Percentiles rank a stretch among this genome's conserved stretches.
Conservation (phyloP, 2,888 invertebrate genomes). For the Stenodema calcarata region DNA sequence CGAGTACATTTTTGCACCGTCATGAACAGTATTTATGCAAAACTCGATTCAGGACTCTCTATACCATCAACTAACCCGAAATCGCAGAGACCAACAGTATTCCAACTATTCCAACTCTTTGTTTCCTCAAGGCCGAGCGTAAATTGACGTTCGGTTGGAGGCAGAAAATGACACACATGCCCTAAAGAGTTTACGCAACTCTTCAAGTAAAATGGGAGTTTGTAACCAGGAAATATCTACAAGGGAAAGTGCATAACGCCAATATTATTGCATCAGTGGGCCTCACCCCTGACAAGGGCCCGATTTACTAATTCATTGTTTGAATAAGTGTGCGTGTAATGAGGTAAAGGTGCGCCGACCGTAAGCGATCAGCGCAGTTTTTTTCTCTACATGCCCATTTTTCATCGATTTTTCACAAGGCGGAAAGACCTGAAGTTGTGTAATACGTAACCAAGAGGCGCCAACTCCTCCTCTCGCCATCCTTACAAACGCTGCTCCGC, state of each 20-base stretch:
- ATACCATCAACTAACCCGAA: no score
- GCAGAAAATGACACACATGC: not conserved
- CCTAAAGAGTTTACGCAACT: not conserved
- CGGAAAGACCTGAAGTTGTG: not conserved
- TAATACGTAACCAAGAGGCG: not conserved
- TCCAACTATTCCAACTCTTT: no score
- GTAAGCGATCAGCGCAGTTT: not conserved
- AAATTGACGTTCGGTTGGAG: not conserved
- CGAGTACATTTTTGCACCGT: no score
- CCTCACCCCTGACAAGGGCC: not conserved
- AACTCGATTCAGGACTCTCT: no score
- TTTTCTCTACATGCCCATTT: not conserved
- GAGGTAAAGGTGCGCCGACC: not conserved
- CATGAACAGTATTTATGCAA: no score
- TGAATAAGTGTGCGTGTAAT: not conserved
- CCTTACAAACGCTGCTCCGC: not conserved
- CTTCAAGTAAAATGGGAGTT: not conserved
- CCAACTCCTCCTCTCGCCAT: not conserved
- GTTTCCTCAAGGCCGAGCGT: not conserved
- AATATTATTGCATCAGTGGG: constrained; percentile 2
- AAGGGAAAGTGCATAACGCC: not conserved
- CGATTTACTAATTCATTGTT: not conserved
- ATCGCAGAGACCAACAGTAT: no score
- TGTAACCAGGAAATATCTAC: not conserved
- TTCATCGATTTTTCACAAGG: no score